A percentile compares a stretch with the other conserved stretches of the same genome.
Evolutionary conservation across 53 echinoderm and acorn worm genomes (phyloP).

Genomic region (Pentamera pediparva): DNA sequence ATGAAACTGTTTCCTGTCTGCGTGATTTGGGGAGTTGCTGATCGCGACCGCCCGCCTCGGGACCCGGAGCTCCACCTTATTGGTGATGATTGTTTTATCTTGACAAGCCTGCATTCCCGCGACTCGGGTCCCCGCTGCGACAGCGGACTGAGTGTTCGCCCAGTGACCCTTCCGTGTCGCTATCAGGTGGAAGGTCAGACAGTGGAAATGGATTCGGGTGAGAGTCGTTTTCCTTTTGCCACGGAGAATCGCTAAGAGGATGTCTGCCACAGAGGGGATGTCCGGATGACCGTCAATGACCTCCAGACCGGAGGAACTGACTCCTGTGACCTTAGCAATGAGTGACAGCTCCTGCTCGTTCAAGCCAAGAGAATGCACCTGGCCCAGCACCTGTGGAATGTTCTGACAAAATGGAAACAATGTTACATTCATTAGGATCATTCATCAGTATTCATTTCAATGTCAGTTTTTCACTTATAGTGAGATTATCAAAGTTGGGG

Average conservation of each 20-base stretch:
- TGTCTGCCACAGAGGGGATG: conserved; percentile 74
- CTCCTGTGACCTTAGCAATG: conserved; percentile 58
- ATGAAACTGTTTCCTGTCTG: conserved; percentile 50
- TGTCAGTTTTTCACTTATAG: too few species aligned
- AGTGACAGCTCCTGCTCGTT: conserved; percentile 93
- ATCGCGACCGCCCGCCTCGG: conserved; percentile 65
- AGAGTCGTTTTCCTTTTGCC: conserved; percentile 35
- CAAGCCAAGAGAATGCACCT: conserved; percentile 78
- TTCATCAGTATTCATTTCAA: too few species aligned
- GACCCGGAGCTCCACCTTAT: conserved; percentile 67
- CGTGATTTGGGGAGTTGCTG: conserved; percentile 52
- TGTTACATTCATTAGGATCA: too few species aligned
- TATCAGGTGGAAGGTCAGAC: conserved; percentile 77
- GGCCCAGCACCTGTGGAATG: conserved; percentile 68
- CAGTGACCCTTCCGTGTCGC: conserved; percentile 61
- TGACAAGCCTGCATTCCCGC: conserved; percentile 82
- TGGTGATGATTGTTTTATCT: conserved; percentile 44
- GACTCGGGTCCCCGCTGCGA: conserved; percentile 64
- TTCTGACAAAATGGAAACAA: not conserved
- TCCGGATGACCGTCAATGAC: conserved; percentile 71
- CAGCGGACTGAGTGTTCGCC: conserved; percentile 74
- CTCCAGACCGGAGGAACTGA: conserved; percentile 57
- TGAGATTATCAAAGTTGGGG: too few species aligned
- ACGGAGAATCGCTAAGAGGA: conserved; percentile 69
- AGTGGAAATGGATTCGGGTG: conserved; percentile 88